Conservation (phyloP, 2,797 vertebrate genomes). For the Sebastes hubbsi region DNA sequence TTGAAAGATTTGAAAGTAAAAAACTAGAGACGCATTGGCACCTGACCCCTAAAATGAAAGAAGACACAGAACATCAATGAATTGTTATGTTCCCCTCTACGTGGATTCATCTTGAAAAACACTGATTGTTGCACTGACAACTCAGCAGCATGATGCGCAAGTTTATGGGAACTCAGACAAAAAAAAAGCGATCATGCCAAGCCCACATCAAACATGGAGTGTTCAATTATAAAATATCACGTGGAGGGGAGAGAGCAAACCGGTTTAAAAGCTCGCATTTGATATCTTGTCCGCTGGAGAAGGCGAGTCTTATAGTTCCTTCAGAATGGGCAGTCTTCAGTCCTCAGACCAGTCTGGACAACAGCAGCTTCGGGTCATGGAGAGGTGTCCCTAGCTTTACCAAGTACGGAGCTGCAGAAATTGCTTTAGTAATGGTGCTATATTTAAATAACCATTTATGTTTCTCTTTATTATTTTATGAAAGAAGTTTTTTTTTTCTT, state of each 20-base stretch:
- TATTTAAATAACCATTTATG: slow-evolving; percentile 1
- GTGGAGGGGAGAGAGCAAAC: slow-evolving; percentile 79
- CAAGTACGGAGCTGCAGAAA: slow-evolving; percentile 69
- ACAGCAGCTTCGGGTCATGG: slow-evolving; percentile 77
- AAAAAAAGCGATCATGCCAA: slow-evolving; percentile 38
- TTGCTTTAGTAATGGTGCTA: slow-evolving; percentile 13
- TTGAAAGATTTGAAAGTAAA: not conserved
- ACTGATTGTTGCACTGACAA: not conserved
- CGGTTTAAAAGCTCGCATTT: slow-evolving; percentile 86
- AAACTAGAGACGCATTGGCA: not conserved
- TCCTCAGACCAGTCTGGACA: slow-evolving; percentile 77
- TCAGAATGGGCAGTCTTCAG: slow-evolving; percentile 77
- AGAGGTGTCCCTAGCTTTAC: slow-evolving; percentile 66
- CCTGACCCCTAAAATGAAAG: not conserved
- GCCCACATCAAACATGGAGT: slow-evolving; percentile 55
- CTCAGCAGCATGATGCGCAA: slow-evolving; percentile 17
- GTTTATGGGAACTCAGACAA: slow-evolving; percentile 39
- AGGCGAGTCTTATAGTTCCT: slow-evolving; percentile 78
- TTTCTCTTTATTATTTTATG: slow-evolving; percentile 1
- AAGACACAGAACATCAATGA: not conserved
- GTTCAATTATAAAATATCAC: slow-evolving; percentile 86
- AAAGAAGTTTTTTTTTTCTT: not conserved
- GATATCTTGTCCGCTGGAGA: slow-evolving; percentile 71
- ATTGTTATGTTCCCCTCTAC: not conserved
- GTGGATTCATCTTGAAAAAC: not conserved